phyloP scores from a whole-genome alignment of 1,140 invertebrate genomes.

The Himalopsyche phryganea region DNA sequence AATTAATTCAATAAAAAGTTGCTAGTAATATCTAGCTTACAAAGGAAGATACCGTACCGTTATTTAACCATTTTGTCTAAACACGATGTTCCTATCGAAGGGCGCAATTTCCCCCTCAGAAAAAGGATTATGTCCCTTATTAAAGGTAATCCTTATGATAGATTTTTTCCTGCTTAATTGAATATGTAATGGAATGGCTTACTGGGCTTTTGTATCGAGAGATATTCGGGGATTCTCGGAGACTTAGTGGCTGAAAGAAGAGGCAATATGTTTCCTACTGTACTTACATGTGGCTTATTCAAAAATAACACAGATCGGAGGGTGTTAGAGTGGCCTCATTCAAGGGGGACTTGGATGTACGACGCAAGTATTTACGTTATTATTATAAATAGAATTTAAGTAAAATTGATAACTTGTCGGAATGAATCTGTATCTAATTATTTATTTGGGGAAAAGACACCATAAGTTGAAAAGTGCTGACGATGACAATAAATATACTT shows the following conservation, averaged over 20 bases:
- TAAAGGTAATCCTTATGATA: slow-evolving; percentile 41
- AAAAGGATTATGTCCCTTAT: slow-evolving; percentile 31
- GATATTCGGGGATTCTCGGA: slow-evolving; percentile 40
- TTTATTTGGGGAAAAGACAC: no score
- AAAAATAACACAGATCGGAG: slow-evolving; percentile 23
- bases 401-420: no score
- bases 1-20: no score
- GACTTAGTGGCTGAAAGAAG: slow-evolving; percentile 32
- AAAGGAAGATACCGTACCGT: no score
- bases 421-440: no score
- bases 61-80: not conserved
- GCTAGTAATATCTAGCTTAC: no score
- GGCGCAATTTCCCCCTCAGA: slow-evolving; percentile 6
- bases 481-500: no score
- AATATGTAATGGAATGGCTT: slow-evolving; percentile 51
- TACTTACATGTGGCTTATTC: slow-evolving; percentile 31
- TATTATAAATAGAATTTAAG: no score
- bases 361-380: no score
- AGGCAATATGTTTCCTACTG: slow-evolving; percentile 30
- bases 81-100: slow-evolving; percentile 2
- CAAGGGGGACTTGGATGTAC: no score
- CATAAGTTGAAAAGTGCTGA: no score
- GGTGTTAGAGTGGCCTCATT: no score
- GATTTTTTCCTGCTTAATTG: slow-evolving; percentile 55
- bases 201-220: slow-evolving; percentile 39